Base-by-base conservation (phyloP, 2,888 invertebrate species). In the Periphyllus acericola region DNA sequence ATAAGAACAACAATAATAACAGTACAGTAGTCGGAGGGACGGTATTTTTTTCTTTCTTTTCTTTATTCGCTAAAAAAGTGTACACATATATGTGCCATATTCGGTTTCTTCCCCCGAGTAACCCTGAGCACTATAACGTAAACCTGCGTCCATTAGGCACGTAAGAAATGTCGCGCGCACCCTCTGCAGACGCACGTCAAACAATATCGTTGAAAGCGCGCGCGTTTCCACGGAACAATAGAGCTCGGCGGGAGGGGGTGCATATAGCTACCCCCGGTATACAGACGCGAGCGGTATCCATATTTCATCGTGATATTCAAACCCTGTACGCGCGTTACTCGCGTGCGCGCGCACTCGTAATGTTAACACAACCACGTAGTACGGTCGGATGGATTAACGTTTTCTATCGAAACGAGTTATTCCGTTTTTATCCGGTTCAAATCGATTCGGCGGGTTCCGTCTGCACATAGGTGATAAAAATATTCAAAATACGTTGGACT, bases 161-260 rank as follows among this genome's bases (percentile, higher is more conserved):
- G 29, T 55, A 78, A 78, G 52, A 78, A 78, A 52, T 32, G 52
- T 78, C 52, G 32, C 78, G 32, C 78, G 78, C 78, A 78, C 78
- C 78, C 52, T 9, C 19, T 25, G 25, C 75, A 17, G 29, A 25
- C 8, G 60, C 21, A 68, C 40, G 25, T n/a, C 32, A 29, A 78
- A 78, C 78, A 78, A 55, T 11, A 25, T 8, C 21, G 21, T 60
- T 8, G 60, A 21, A 25, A 68, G n/a, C 68, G 68, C 68, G 4
- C 52, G 11, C 32, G 52, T 78, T 78, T 78, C 0, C 21, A 32
- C 52, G 19, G 52, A 78, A 78, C 78, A 78, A 78, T 32, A 21
- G 52, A 11, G 21, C 32, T 52, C 29, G 78, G 21, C 29, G n/a
- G 29, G 29, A 55, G 19, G 78, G 78, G 52, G 52, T 32, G 19